Conservation (phyloP, 2,113 vertebrate species). For the Rhinoptilus africanus region DNA sequence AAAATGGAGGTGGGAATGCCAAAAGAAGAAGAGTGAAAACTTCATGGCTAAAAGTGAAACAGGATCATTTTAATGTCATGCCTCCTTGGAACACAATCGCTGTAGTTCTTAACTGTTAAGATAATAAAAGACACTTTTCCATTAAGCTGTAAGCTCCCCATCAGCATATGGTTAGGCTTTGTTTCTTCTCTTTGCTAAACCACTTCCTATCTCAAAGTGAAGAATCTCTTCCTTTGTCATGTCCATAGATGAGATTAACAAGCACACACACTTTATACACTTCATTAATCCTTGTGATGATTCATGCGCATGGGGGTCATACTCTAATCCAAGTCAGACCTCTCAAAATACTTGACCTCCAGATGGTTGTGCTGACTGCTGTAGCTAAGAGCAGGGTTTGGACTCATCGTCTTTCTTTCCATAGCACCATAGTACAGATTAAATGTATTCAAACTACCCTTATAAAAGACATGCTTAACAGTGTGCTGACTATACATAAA, state of each 20-base stretch:
- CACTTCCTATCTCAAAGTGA: conserved; percentile 38
- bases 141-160: neutral
- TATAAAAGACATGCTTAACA: neutral
- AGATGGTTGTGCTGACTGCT: conserved; percentile 15
- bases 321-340: conserved; percentile 42
- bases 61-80: neutral
- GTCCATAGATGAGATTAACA: conserved; percentile 34
- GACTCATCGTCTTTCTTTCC: neutral
- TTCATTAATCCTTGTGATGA: conserved; percentile 38
- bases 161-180: neutral
- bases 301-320: neutral
- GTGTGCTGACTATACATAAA: neutral
- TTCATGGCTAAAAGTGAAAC: neutral
- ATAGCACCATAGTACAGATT: neutral
- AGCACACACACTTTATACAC: conserved; percentile 19
- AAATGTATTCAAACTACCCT: neutral
- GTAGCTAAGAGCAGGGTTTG: neutral
- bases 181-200: conserved; percentile 37
- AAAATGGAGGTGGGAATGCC: neutral
- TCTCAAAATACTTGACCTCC: conserved; percentile 47
- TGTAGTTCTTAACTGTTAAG: neutral
- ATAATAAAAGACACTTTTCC: neutral
- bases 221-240: conserved; percentile 61
- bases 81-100: neutral
- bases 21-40: neutral